phyloP scores from a whole-genome alignment of 37 sponge, comb jelly and placozoan species.

The Cliona cf. orientalis region DNA sequence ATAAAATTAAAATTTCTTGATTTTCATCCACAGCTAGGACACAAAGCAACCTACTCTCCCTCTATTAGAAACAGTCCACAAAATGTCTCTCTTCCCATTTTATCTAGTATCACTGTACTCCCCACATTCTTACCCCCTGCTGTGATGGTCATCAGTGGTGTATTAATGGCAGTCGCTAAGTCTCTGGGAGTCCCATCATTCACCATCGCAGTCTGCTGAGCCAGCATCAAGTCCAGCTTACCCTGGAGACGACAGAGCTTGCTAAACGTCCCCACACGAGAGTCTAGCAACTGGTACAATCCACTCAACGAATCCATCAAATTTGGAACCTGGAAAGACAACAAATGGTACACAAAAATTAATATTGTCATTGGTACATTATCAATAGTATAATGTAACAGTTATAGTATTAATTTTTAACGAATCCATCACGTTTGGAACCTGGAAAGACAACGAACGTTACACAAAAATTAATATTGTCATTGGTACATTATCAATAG shows the following conservation, averaged over 20 bases:
- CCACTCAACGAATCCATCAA: constrained; percentile 38
- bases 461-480: no score
- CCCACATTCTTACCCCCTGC: constrained; percentile 25
- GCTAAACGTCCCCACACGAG: constrained; percentile 23
- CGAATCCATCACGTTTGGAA: constrained; percentile 43
- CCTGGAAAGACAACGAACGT: not conserved
- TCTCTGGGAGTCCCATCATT: not conserved
- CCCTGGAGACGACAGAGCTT: constrained; percentile 55
- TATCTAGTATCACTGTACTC: not conserved
- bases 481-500: no score
- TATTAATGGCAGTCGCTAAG: not conserved
- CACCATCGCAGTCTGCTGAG: constrained; percentile 1
- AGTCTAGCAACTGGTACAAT: constrained; percentile 48
- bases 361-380: no score
- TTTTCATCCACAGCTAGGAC: no score
- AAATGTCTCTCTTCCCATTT: no score
- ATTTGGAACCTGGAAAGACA: constrained; percentile 35
- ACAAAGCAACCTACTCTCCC: no score
- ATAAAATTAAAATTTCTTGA: no score
- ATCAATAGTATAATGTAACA: no score
- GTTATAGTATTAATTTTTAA: no score
- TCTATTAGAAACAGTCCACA: no score
- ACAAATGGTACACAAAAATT: not conserved
- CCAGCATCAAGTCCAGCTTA: constrained; percentile 51
- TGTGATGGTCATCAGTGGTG: constrained; percentile 29